Conservation (phyloP, 2,113 vertebrate genomes). For the Narcine bancroftii region DNA sequence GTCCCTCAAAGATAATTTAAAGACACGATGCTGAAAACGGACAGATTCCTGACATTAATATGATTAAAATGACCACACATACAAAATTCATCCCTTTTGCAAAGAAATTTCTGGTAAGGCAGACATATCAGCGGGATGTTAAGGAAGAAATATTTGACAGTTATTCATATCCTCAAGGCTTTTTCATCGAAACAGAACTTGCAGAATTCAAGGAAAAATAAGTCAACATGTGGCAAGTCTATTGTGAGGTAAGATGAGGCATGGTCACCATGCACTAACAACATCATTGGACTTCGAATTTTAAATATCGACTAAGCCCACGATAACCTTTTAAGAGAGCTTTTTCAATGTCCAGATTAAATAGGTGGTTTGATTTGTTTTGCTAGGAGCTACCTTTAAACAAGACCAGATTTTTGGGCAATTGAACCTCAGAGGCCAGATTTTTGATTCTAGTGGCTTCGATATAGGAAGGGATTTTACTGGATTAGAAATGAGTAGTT, state of each 20-base stretch:
- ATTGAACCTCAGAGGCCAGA: background rate
- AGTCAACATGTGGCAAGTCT: background rate
- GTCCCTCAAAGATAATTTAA: background rate
- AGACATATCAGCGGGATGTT: background rate
- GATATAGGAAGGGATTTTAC: background rate
- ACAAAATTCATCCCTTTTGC: background rate
- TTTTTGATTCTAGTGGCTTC: background rate
- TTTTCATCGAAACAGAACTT: background rate
- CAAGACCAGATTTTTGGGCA: background rate
- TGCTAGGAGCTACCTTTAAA: background rate
- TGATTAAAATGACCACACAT: background rate
- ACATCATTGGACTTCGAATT: no score
- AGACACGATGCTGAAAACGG: background rate
- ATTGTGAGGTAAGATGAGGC: background rate
- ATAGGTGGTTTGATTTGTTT: no score
- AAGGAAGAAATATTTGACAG: background rate
- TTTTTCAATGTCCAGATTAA: no score
- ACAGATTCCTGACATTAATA: background rate
- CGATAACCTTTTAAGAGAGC: no score
- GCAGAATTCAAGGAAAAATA: background rate
- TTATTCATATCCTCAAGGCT: background rate
- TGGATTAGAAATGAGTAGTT: background rate
- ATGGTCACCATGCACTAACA: background rate
- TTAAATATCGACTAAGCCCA: no score
- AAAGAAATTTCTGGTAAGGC: background rate